Percentiles rank a stretch among this genome's conserved stretches.
Evolutionary conservation across 2,888 invertebrate species (phyloP).

Genomic region (Pseudococcus viburni): DNA sequence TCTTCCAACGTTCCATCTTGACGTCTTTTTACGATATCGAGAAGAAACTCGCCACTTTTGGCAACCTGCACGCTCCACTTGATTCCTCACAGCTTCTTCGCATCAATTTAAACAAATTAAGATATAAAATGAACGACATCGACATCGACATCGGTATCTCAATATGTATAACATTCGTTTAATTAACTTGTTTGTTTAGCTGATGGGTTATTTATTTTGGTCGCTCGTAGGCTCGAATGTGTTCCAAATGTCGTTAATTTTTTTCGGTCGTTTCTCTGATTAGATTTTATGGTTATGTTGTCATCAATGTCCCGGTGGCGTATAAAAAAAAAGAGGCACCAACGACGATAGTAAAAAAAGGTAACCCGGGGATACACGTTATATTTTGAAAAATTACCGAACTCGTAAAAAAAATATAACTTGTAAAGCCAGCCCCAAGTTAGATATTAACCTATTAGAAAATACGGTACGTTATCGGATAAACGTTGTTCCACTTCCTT

Average conservation of each 20-base stretch:
- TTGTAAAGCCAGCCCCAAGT: not conserved
- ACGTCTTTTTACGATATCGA: not conserved
- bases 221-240: not conserved
- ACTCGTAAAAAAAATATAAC: constrained; percentile 18
- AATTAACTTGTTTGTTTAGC: constrained; percentile 44
- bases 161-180: constrained; percentile 33
- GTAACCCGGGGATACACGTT: not conserved
- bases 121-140: constrained; percentile 14
- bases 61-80: not conserved
- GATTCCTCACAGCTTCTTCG: not conserved
- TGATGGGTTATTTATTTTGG: constrained; percentile 28
- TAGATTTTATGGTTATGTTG: constrained; percentile 29
- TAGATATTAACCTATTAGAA: not conserved
- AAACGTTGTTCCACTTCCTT: not conserved
- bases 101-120: constrained; percentile 12
- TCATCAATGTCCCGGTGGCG: not conserved
- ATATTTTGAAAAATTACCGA: constrained; percentile 29
- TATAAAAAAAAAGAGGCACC: not conserved
- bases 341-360: not conserved
- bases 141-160: not conserved
- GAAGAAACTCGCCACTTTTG: not conserved
- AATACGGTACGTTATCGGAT: not conserved
- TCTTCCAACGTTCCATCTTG: not conserved
- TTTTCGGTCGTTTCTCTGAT: constrained; percentile 18
- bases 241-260: constrained; percentile 40